Evolutionary conservation across 2,113 vertebrate genomes (phyloP).

Genomic region (Helogale parvula): DNA sequence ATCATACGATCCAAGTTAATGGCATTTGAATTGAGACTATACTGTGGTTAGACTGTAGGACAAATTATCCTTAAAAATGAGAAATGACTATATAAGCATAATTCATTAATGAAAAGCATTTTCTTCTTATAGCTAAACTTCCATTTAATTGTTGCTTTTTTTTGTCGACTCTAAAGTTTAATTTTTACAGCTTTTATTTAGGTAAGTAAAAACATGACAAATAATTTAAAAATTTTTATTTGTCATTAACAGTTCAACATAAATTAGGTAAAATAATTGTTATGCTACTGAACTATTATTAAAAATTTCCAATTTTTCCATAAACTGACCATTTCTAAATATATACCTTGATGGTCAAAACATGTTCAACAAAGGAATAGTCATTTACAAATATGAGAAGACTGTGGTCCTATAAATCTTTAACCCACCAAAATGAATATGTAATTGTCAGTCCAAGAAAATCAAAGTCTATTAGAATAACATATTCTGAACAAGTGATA

Average conservation of each 20-base stretch:
- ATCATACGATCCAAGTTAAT: conserved; percentile 37
- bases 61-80: conserved; percentile 25
- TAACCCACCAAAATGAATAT: conserved; percentile 19
- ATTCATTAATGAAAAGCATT: conserved; percentile 27
- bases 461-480: conserved; percentile 15
- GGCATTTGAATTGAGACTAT: not conserved
- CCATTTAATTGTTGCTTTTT: conserved; percentile 4
- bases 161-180: conserved; percentile 26
- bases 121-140: conserved; percentile 23
- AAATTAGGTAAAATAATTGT: conserved; percentile 65
- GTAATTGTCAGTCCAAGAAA: conserved; percentile 26
- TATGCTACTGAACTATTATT: conserved; percentile 35
- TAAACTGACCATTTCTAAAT: conserved; percentile 48
- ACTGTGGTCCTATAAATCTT: not conserved
- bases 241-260: conserved; percentile 57
- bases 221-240: conserved; percentile 52
- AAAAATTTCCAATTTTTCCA: conserved; percentile 45
- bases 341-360: conserved; percentile 50
- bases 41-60: not conserved
- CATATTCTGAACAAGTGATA: not conserved
- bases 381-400: conserved; percentile 55
- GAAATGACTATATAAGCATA: not conserved
- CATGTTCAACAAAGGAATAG: conserved; percentile 26
- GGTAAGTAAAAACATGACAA: conserved; percentile 40
- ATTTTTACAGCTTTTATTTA: conserved; percentile 49